phyloP scores from a whole-genome alignment of 2,888 invertebrate species.

The Thera britannica region DNA sequence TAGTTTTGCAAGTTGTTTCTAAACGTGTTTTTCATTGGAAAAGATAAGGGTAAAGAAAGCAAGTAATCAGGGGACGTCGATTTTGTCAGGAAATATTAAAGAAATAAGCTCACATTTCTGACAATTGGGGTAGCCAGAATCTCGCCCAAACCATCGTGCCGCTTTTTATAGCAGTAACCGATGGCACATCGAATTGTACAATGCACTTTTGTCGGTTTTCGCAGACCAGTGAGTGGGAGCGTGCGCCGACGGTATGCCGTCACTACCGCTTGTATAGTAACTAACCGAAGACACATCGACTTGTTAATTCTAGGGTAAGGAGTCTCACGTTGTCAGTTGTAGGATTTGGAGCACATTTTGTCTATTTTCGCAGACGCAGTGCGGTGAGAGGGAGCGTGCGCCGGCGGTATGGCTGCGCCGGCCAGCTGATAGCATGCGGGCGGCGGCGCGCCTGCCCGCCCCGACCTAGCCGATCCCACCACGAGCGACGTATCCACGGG shows the following conservation, averaged over 20 bases:
- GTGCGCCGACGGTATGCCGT: too few species aligned
- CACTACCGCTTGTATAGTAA: too few species aligned
- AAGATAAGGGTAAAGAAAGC: neutral
- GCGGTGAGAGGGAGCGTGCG: conserved; percentile 74
- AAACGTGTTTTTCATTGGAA: neutral
- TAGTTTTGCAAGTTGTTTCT: neutral
- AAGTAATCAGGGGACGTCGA: neutral
- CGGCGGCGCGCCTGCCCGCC: conserved; percentile 82
- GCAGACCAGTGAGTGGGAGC: too few species aligned
- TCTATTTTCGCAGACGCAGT: conserved; percentile 65
- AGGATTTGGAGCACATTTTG: neutral
- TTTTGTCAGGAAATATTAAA: neutral
- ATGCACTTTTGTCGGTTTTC: too few species aligned
- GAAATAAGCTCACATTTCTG: neutral
- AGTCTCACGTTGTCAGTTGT: neutral
- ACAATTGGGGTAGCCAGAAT: too few species aligned
- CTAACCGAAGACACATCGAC: too few species aligned
- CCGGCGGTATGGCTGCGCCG: conserved; percentile 76
- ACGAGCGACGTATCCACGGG: conserved; percentile 82
- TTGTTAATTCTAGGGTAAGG: too few species aligned
- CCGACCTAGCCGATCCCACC: conserved; percentile 78
- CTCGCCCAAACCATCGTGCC: too few species aligned
- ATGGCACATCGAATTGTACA: too few species aligned
- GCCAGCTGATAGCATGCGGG: conserved; percentile 84
- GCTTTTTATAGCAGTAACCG: too few species aligned